These are phyloP conservation scores for Meleagris gallopavo DNA, from an alignment of 2,113 vertebrate species.

Conservation along the genomic window DNA sequence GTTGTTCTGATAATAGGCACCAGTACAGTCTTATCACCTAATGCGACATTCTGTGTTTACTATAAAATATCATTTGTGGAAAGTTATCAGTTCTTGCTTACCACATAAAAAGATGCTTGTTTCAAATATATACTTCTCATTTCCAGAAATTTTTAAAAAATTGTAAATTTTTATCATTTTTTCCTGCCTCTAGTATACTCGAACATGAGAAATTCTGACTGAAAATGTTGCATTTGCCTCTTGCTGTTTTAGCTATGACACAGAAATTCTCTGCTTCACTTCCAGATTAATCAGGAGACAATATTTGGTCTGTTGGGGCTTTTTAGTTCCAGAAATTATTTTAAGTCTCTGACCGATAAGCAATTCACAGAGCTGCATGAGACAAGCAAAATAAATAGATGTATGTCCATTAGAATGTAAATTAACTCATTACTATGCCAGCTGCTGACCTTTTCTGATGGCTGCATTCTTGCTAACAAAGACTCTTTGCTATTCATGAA, in stretches of 20 bases:
- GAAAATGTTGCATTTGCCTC: neutral
- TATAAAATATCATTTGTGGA: neutral
- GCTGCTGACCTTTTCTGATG: conserved; percentile 67
- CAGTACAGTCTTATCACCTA: neutral
- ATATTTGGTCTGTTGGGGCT: conserved; percentile 28
- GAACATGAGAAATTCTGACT: neutral
- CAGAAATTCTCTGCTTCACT: conserved; percentile 23
- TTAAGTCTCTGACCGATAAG: conserved; percentile 62
- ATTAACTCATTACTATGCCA: conserved; percentile 71
- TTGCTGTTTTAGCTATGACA: neutral
- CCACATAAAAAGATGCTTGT: neutral
- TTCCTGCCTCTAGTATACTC: neutral
- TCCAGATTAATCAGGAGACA: conserved; percentile 50
- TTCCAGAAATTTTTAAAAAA: neutral
- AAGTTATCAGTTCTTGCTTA: neutral
- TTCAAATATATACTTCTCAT: neutral
- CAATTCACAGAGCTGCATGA: conserved; percentile 59
- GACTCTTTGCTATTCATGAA: conserved; percentile 49
- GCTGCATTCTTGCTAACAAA: conserved; percentile 62
- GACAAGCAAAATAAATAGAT: conserved; percentile 54
- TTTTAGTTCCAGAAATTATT: conserved; percentile 43
- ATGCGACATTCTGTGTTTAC: neutral
- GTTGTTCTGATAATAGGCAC: neutral
- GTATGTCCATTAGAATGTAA: conserved; percentile 71
- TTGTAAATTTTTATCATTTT: neutral